Base-by-base conservation (phyloP, 2,888 invertebrate genomes). In the Microctonus hyperodae region DNA sequence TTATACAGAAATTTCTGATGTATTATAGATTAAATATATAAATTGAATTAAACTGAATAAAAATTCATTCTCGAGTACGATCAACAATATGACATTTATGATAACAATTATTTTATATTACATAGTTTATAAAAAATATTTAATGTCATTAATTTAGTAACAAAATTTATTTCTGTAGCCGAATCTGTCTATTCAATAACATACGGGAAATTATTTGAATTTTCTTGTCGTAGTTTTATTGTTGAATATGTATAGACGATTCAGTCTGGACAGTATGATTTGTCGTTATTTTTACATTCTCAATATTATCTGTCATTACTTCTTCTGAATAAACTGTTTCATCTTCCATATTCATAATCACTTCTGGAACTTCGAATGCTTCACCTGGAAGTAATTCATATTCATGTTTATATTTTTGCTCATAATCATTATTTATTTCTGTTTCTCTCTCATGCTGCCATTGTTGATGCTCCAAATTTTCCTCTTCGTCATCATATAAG, bases 131-230 rank as follows among this genome's bases (percentile, higher is more conserved):
- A 16, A 7, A 16, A 44, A 44, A 44, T 16, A 6, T 44, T 44
- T 6, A 16, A 5, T 16, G 44, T 4, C 16, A 44, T 9, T 16
- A 2, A 6, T 44, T 16, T 20, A 16, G 16, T 81, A 2, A 80
- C 79, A 37, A 83, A 74, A 75, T 77, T 79, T 40, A 82, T 81
- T 70, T 83, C 83, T 6, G 81, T 70, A 50, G 77, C 78, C 7
- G 76, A 74, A 56, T 83, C 83, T 2, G 79, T 74, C 25, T 83
- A 71, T 65, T 83, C 2, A 83, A 81, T 9, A 83, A 53, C 78
- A 82, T 79, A 11, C 83, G 81, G 28, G 83, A 83, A 66, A 84
- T 83, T 33, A 83, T 77, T 73, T 83, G 82, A 69, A 83, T 79
- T 67, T 84, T 81, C 23, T 83, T 83, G n/a, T 75, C 72, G 57